These are phyloP conservation scores for Zosterops japonicus DNA, from an alignment of 2,113 vertebrate species.

Conservation along the genomic window DNA sequence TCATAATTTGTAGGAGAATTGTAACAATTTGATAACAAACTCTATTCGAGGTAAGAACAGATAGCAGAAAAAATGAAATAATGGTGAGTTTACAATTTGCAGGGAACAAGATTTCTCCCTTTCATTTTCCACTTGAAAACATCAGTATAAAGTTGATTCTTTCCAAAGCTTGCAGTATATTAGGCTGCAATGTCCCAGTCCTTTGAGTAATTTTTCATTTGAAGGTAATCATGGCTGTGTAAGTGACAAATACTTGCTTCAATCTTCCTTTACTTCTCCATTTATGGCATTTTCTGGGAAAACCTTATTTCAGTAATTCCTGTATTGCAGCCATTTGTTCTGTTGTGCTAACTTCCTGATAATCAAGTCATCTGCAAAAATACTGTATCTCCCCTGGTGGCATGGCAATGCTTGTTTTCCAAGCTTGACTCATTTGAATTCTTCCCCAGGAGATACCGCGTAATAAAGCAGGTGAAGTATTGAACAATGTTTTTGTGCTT, in stretches of 20 bases:
- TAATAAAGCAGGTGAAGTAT: conserved; percentile 58
- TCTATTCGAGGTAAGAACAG: background rate
- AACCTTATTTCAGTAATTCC: conserved; percentile 38
- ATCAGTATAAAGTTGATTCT: conserved; percentile 10
- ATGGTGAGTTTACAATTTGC: background rate
- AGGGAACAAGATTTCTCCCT: background rate
- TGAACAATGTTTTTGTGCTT: conserved; percentile 59
- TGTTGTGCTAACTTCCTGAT: conserved; percentile 79
- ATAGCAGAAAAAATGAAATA: conserved; percentile 23
- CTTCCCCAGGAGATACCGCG: conserved; percentile 41
- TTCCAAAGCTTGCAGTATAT: conserved; percentile 45
- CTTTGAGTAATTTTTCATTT: conserved; percentile 50
- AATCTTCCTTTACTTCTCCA: background rate
- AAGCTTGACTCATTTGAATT: conserved; percentile 66
- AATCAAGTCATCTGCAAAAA: conserved; percentile 81
- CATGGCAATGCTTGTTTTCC: conserved; percentile 70
- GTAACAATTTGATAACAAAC: background rate
- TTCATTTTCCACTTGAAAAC: conserved; percentile 42
- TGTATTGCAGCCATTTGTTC: conserved; percentile 70
- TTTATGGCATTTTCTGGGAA: conserved; percentile 51
- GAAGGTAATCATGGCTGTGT: conserved; percentile 15
- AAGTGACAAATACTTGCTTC: conserved; percentile 42
- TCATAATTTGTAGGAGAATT: background rate
- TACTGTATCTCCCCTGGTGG: conserved; percentile 70
- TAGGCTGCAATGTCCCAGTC: conserved; percentile 49